These are phyloP conservation scores for Atopsyche davidsoni DNA, from an alignment of 1,140 invertebrate genomes.

Conservation along the genomic window DNA sequence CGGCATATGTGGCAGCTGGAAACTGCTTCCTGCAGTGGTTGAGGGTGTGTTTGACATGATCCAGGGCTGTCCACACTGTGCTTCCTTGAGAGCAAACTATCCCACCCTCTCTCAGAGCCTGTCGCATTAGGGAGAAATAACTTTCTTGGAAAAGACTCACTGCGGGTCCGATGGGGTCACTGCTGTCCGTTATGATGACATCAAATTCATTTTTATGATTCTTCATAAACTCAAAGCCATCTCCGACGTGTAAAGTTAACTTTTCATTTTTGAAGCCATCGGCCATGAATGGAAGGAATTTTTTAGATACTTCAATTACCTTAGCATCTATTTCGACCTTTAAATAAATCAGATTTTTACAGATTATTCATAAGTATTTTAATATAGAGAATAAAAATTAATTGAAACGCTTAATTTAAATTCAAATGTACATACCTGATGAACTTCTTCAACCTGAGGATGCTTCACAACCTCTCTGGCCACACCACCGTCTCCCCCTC, in stretches of 20 bases:
- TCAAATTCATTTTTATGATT: slow-evolving; percentile 84
- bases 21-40: slow-evolving; percentile 71
- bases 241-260: slow-evolving; percentile 77
- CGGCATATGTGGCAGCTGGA: slow-evolving; percentile 67
- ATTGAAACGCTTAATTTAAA: not conserved
- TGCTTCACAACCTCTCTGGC: slow-evolving; percentile 93
- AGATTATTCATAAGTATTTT: too few relatives aligned
- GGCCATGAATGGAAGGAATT: slow-evolving; percentile 88
- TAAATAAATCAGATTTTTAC: too few relatives aligned
- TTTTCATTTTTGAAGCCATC: slow-evolving; percentile 79
- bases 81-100: slow-evolving; percentile 93
- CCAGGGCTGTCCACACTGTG: slow-evolving; percentile 81
- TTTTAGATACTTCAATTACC: slow-evolving; percentile 88
- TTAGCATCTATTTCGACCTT: slow-evolving; percentile 89
- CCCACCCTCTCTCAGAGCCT: slow-evolving; percentile 75
- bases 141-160: slow-evolving; percentile 69
- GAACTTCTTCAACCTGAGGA: slow-evolving; percentile 77
- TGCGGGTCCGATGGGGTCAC: slow-evolving; percentile 86
- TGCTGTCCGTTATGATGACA: slow-evolving; percentile 97
- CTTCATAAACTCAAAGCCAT: slow-evolving; percentile 94
- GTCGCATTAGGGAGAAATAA: slow-evolving; percentile 84
- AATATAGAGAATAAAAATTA: too few relatives aligned
- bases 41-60: slow-evolving; percentile 71
- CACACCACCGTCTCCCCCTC: slow-evolving; percentile 96
- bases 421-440: slow-evolving; percentile 50